Conservation (phyloP, 2,113 vertebrate genomes). For the Oreotrochilus melanogaster region DNA sequence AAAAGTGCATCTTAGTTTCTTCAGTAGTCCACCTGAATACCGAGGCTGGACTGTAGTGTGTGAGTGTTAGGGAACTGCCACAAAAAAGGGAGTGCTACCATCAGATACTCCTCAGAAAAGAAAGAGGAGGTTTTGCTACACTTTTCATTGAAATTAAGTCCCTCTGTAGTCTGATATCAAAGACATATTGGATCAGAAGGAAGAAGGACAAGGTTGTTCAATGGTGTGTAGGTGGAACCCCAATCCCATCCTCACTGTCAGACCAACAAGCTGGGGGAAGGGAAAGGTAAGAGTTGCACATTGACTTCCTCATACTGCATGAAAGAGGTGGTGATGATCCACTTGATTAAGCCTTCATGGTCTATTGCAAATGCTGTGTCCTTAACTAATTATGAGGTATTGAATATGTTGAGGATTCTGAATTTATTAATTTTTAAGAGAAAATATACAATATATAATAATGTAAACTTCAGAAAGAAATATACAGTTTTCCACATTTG, state of each 20-base stretch:
- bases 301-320: neutral
- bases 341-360: neutral
- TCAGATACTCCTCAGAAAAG: neutral
- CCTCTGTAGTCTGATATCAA: neutral
- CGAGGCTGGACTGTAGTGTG: neutral
- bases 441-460: neutral
- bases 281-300: neutral
- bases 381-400: neutral
- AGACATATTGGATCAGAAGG: neutral
- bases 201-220: neutral
- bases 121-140: neutral
- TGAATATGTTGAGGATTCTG: accelerated
- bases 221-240: neutral
- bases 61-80: neutral
- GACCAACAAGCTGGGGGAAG: neutral
- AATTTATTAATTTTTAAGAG: neutral
- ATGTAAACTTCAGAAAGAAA: neutral
- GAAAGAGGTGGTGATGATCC: neutral
- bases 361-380: accelerated
- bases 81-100: neutral
- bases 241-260: neutral
- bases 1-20: neutral
- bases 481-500: neutral
- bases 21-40: neutral
- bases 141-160: accelerated